Evolutionary conservation across 2,888 invertebrate species (phyloP), one percentile per base, ranked within the genome.

Genomic region (Diarsia brunnea): DNA sequence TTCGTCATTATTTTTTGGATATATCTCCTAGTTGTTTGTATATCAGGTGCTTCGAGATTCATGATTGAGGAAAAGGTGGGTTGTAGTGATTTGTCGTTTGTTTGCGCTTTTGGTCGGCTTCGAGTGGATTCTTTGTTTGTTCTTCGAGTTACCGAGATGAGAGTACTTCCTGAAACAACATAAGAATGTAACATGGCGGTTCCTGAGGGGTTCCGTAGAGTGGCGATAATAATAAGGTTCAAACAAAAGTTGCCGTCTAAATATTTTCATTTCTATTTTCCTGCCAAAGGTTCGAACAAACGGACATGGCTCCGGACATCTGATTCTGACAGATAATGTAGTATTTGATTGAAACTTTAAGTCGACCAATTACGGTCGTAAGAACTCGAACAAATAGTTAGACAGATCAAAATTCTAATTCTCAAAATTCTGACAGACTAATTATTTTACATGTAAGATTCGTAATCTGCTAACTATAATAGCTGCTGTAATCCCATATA

Each of bases 1-100:
- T 76, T 81, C 75, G 61, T 80, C 78, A 82, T 85, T 81, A 85
- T 84, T 86, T 81, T 86, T 77, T 73, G 64, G 67, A 75, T 71
- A 72, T 73, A 74, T 79, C 69, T 63, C 68, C n/a, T 66, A 63
- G 67, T 45, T 58, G 73, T 74, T 73, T 63, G 53, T 83, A 71
- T 60, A 71, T 71, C 82, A 83, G 80, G 84, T 83, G 76, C 53
- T 75, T 67, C 64, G 75, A 31, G 45, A 73, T 70, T 73, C 68
- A 31, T 70, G 55, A 66, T 70, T 60, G 49, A 73, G 72, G 69
- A 69, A 74, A 82, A 75, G 45, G 80, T 69, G 61, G 55, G 10
- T 16, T 63, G 53, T 27, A 45, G 60, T 73, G 73, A 65, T 73
- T 84, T 71, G 68, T 74, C 74, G 58, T 69, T 72, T 76, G 73